A percentile compares a stretch with the other conserved stretches of the same genome.
These are phyloP conservation scores for Palythoa caribaeorum DNA, from an alignment of 92 coral and sea anemone species.

Conservation along the genomic window DNA sequence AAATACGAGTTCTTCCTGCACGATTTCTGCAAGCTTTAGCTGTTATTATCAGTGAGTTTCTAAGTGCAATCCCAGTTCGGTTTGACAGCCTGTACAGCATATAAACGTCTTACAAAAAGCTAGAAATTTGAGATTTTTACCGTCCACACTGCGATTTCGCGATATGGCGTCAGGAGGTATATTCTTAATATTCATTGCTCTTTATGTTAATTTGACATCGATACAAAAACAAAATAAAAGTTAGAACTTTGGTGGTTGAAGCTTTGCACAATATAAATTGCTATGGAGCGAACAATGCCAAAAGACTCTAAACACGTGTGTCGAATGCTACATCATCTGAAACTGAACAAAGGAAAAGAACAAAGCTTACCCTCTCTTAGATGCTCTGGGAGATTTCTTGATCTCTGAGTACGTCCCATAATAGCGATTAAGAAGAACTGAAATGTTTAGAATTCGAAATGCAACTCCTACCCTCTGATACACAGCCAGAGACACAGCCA, in stretches of 20 bases:
- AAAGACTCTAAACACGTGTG: neutral
- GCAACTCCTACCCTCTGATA: neutral
- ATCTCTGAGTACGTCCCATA: neutral
- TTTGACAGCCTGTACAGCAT: no score
- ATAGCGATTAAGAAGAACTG: neutral
- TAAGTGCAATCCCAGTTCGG: neutral
- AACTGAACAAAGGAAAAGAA: neutral
- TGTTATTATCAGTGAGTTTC: neutral
- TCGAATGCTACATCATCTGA: neutral
- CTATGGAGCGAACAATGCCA: neutral
- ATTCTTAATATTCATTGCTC: neutral
- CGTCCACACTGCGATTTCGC: neutral
- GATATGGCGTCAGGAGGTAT: neutral
- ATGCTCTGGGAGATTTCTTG: constrained; percentile 9
- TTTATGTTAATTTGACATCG: neutral
- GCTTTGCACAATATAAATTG: neutral
- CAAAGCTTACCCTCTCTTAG: constrained; percentile 3
- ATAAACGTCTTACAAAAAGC: no score
- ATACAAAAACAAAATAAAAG: neutral
- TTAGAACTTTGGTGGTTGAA: neutral
- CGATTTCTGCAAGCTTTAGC: neutral
- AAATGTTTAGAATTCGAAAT: neutral
- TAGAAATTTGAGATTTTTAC: no score
- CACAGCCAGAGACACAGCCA: neutral
- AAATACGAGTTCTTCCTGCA: neutral